These are phyloP conservation scores for Pseudomyrmex cubaensis DNA, from an alignment of 1,140 invertebrate species.

Conservation along the genomic window DNA sequence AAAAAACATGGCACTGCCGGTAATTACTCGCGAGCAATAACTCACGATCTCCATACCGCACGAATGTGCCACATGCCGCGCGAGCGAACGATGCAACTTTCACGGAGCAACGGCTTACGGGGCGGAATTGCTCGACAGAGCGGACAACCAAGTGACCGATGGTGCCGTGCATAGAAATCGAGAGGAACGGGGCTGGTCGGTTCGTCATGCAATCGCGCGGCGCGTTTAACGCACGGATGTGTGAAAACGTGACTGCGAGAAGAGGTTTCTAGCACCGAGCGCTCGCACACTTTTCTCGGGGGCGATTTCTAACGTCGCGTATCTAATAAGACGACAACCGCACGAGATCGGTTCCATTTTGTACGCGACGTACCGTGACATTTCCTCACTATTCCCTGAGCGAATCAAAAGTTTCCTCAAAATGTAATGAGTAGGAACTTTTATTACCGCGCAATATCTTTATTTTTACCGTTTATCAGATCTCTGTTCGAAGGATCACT, in stretches of 20 bases:
- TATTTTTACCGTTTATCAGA: background rate
- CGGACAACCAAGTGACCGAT: slow-evolving; percentile 28
- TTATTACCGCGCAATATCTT: background rate
- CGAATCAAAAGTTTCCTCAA: background rate
- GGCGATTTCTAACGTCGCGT: slow-evolving; percentile 58
- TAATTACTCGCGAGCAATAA: slow-evolving; percentile 57
- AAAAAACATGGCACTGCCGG: slow-evolving; percentile 36
- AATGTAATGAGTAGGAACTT: background rate
- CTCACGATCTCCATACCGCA: slow-evolving; percentile 49
- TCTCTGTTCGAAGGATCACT: background rate
- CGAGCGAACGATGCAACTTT: slow-evolving; percentile 51
- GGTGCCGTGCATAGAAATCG: slow-evolving; percentile 58
- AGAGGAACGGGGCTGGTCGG: slow-evolving; percentile 13
- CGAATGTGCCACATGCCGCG: slow-evolving; percentile 19
- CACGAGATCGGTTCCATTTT: slow-evolving; percentile 53
- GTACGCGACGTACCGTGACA: slow-evolving; percentile 15
- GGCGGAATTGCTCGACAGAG: slow-evolving; percentile 16
- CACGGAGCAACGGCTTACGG: slow-evolving; percentile 24
- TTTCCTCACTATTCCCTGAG: background rate
- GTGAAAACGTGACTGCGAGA: slow-evolving; percentile 59
- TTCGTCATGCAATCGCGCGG: slow-evolving; percentile 46
- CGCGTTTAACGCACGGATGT: slow-evolving; percentile 49
- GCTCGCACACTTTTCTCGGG: slow-evolving; percentile 53
- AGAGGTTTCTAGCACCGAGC: slow-evolving; percentile 16
- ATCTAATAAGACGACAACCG: slow-evolving; percentile 6